These are phyloP conservation scores for Ciconia stormi DNA, from an alignment of 2,113 vertebrate genomes.

Conservation along the genomic window DNA sequence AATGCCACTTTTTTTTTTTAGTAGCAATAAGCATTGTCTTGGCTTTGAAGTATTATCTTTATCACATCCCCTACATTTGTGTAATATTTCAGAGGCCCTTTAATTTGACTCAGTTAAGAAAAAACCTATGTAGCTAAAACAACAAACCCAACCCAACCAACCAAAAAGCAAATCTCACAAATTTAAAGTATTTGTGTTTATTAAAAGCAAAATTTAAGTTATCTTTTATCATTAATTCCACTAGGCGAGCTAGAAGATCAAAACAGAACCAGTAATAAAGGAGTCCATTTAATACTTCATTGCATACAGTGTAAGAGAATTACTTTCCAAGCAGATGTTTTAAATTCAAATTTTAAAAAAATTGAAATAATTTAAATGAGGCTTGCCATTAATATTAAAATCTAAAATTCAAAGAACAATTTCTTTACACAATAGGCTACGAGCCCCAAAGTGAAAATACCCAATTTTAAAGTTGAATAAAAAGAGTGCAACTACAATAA, in stretches of 20 bases:
- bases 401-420: neutral
- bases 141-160: neutral
- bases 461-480: neutral
- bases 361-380: neutral
- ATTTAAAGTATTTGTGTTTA: neutral
- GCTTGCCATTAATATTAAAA: neutral
- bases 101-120: neutral
- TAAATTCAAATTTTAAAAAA: neutral
- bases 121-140: neutral
- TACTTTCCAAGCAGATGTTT: neutral
- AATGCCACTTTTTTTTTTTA: neutral
- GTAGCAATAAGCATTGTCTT: neutral
- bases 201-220: neutral
- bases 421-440: neutral
- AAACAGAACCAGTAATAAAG: neutral
- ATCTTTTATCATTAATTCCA: neutral
- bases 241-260: neutral
- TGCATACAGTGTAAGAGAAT: neutral
- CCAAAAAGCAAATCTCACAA: neutral
- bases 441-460: neutral
- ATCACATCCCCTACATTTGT: neutral
- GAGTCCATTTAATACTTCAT: neutral
- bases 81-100: neutral
- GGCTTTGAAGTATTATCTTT: neutral
- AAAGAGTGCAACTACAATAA: neutral